Conservation (phyloP, 2,797 vertebrate species). For the Hippopotamyrus pictus region DNA sequence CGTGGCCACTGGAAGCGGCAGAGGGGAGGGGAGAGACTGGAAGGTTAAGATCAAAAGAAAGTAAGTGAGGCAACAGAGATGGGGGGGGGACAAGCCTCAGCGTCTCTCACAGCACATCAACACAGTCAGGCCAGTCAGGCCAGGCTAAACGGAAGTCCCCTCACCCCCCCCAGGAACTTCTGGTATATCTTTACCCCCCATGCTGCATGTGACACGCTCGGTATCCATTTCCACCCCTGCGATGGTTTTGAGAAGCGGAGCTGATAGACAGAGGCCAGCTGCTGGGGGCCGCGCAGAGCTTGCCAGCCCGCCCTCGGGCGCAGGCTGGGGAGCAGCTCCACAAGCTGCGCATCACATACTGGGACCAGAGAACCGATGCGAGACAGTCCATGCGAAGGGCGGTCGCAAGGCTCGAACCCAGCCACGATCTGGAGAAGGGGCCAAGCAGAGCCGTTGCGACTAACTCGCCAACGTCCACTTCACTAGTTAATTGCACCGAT, state of each 20-base stretch:
- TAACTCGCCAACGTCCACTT: not conserved
- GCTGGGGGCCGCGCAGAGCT: no score
- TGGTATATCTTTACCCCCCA: not conserved
- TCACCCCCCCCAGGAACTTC: not conserved
- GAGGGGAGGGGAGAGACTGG: not conserved
- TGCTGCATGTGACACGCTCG: not conserved
- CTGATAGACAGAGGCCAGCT: not conserved
- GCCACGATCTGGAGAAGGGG: not conserved
- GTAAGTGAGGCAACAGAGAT: not conserved
- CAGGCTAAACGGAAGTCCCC: no score
- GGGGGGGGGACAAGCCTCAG: not conserved
- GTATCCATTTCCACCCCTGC: not conserved
- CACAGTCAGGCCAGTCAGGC: not conserved
- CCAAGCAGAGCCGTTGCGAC: not conserved
- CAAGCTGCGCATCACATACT: not conserved
- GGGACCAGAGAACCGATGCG: not conserved
- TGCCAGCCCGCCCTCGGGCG: no score
- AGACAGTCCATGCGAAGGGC: not conserved
- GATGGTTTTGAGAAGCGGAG: not conserved
- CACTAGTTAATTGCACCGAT: not conserved
- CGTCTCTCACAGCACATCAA: not conserved
- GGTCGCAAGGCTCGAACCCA: not conserved
- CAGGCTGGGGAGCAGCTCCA: no score
- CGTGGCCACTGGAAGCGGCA: not conserved
- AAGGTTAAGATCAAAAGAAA: not conserved